phyloP scores from a whole-genome alignment of 2,797 vertebrate species.

The Aythya fuligula region DNA sequence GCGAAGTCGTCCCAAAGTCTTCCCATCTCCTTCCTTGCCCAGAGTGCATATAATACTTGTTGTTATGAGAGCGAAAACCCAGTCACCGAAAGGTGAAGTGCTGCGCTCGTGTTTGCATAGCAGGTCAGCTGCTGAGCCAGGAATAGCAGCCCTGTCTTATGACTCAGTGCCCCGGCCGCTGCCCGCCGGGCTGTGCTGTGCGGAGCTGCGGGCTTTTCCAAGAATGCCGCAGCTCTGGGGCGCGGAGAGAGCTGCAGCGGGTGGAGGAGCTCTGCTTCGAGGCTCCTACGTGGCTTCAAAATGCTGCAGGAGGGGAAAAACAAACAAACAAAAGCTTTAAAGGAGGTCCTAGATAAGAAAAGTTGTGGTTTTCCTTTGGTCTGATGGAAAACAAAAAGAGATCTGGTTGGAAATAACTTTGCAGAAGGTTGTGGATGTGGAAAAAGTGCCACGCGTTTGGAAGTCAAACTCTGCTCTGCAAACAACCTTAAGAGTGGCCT shows the following conservation, averaged over 20 bases:
- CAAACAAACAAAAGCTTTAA: background rate
- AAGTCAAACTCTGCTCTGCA: slow-evolving; percentile 50
- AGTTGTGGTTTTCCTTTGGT: background rate
- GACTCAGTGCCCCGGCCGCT: slow-evolving; percentile 40
- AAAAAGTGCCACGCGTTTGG: background rate
- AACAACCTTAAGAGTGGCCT: slow-evolving; percentile 50
- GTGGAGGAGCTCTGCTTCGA: background rate
- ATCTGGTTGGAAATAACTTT: background rate
- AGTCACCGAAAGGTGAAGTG: slow-evolving; percentile 58
- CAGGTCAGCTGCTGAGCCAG: slow-evolving; percentile 64
- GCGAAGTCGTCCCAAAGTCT: background rate
- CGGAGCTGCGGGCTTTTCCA: background rate
- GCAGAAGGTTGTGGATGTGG: background rate
- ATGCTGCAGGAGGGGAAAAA: background rate
- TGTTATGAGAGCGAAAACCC: slow-evolving; percentile 8
- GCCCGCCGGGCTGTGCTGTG: background rate
- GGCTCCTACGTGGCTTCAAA: background rate
- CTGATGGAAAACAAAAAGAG: background rate
- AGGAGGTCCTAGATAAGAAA: background rate
- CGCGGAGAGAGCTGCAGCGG: background rate
- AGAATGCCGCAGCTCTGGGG: background rate
- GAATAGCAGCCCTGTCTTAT: slow-evolving; percentile 66
- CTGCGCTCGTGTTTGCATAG: slow-evolving; percentile 28
- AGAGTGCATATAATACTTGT: background rate
- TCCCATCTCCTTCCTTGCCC: background rate